These are phyloP conservation scores for Varecia variegata DNA, from an alignment of 2,797 vertebrate species.

Conservation along the genomic window DNA sequence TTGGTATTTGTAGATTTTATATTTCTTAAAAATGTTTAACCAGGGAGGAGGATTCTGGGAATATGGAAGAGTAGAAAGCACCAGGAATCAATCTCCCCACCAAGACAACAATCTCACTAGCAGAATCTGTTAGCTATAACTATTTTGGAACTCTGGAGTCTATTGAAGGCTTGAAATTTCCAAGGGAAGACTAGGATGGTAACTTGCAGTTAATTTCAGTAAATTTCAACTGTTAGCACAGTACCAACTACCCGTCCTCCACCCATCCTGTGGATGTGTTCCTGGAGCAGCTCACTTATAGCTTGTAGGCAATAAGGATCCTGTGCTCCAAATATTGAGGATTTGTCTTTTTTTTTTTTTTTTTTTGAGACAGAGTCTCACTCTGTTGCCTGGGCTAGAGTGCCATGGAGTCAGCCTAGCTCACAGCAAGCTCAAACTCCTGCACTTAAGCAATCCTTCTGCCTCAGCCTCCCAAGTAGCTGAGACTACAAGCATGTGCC, in stretches of 20 bases:
- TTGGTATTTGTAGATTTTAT: background rate
- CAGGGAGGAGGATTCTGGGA: background rate
- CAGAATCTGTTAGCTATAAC: background rate
- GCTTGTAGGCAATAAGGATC: background rate
- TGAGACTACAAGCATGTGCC: no score
- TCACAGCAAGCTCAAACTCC: no score
- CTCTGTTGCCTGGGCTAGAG: no score
- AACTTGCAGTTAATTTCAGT: background rate
- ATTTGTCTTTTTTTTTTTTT: background rate
- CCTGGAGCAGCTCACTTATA: background rate
- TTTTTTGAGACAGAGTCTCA: no score
- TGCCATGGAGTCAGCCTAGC: no score
- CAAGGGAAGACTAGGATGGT: background rate
- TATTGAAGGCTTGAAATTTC: background rate
- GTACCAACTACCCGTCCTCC: background rate
- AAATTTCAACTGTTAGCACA: background rate
- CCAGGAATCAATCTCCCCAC: background rate
- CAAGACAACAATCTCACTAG: background rate
- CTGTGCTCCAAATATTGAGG: background rate
- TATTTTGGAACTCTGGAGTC: background rate
- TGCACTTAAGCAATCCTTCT: no score
- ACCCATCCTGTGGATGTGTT: background rate
- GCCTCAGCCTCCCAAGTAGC: no score
- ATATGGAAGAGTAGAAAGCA: background rate
- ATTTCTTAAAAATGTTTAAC: slow-evolving; percentile 22